Evolutionary conservation across 2,888 invertebrate genomes (phyloP).

Genomic region (Masnerella sp.): DNA sequence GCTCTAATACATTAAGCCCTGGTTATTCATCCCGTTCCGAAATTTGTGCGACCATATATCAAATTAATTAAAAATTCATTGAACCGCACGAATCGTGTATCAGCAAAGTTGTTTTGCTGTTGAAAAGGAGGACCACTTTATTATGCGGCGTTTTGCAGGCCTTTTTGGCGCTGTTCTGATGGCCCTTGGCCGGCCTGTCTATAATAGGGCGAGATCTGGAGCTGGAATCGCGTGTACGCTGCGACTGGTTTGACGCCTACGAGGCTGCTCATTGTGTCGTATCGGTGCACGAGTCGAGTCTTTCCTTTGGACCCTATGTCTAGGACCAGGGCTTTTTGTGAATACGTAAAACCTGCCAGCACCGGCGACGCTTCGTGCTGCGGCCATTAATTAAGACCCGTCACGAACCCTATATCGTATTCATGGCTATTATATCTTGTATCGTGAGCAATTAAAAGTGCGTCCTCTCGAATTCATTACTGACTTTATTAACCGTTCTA

Average conservation of each 20-base stretch:
- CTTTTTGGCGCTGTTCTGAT: constrained; percentile 53
- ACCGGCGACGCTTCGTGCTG: constrained; percentile 33
- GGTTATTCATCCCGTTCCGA: constrained; percentile 12
- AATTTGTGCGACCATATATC: constrained; percentile 34
- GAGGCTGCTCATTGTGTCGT: constrained; percentile 39
- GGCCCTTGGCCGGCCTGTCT: constrained; percentile 51
- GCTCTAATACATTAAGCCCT: constrained; percentile 23
- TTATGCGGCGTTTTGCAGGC: constrained; percentile 51
- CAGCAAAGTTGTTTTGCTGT: constrained; percentile 39
- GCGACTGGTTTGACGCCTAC: constrained; percentile 59
- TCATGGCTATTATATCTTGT: constrained; percentile 56
- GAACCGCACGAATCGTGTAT: constrained; percentile 52
- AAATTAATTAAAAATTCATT: constrained; percentile 58
- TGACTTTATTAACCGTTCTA: constrained; percentile 39
- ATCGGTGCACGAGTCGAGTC: constrained; percentile 26
- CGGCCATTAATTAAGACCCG: constrained; percentile 52
- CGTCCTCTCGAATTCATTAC: constrained; percentile 51
- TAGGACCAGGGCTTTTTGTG: constrained; percentile 48
- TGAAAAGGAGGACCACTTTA: constrained; percentile 51
- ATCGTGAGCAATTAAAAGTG: constrained; percentile 58
- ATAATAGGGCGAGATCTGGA: constrained; percentile 54
- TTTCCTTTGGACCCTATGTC: constrained; percentile 1
- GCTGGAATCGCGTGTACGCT: constrained; percentile 49
- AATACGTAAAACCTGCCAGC: constrained; percentile 52
- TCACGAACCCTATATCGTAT: constrained; percentile 53